Base-by-base conservation (phyloP, 2,888 invertebrate species). In the Hydropsyche betteni region DNA sequence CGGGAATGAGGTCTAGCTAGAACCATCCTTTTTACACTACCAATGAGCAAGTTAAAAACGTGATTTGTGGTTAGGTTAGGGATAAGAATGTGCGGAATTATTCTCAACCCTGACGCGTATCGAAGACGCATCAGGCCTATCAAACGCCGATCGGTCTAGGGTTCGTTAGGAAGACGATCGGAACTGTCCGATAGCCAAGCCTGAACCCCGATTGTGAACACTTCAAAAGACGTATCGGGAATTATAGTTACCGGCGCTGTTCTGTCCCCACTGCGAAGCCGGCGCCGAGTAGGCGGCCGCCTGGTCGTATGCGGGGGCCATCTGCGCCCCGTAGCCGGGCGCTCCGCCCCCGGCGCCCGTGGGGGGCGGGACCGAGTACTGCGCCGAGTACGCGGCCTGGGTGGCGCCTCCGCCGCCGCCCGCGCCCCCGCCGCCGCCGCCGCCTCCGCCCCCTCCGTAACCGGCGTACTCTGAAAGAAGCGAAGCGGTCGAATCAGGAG, bases 351-450 rank as follows among this genome's bases (percentile, higher is more conserved):
- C 82, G 70, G 86, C 81, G 68, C 85, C 82, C 68, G 86, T 80
- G 64, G 88, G 85, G 74, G 87, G 85, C 80, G 88, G 85, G 82
- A 87, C 84, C 74, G 87, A 84, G 83, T 88, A 86, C 82, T 86
- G 85, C 80, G 80, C 12, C 74, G 84, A 83, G 81, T 87, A 84
- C 83, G 86, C 86, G 55, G 86, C 84, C 76, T 81, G 80, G 12
- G 80, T 81, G 2, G 80, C 80, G 53, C 81, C 80, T 52, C 81
- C 81, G 8, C 80, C 79, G 55, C 84, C 74, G 87, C 84, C 83
- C 88, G 86, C 82, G 86, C 85, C 80, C 79, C n/a, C 76, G 84
- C 83, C 81, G 87, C 84, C 51, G 1, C 10, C 51, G 55, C 55
- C 55, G 83, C 86, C 86, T 55, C 86, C 85, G 76, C 81, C 80